Evolutionary conservation across 53 echinoderm and acorn worm genomes (phyloP).

Genomic region (Echinarachnius parma): DNA sequence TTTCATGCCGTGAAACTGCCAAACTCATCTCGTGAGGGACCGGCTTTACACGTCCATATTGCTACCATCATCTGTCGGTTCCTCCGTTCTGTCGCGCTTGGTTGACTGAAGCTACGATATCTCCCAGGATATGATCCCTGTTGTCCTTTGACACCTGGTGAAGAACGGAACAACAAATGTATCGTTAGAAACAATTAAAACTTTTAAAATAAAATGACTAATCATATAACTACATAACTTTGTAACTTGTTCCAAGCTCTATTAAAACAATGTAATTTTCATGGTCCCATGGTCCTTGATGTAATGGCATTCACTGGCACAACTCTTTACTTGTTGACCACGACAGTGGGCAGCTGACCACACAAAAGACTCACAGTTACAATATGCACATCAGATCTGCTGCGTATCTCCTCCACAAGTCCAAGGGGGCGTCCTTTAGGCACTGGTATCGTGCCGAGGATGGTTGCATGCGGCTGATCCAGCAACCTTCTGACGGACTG

Average conservation of each 20-base stretch:
- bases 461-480: constrained; percentile 51
- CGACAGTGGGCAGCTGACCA: neutral
- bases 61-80: neutral
- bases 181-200: too few species aligned
- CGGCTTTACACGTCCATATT: neutral
- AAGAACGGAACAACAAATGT: neutral
- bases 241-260: too few species aligned
- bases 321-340: too few species aligned
- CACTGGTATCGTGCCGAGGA: constrained; percentile 84
- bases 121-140: constrained; percentile 49
- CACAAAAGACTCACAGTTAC: constrained; percentile 52
- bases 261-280: too few species aligned
- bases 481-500: constrained; percentile 67
- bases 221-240: neutral
- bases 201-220: too few species aligned
- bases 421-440: constrained; percentile 80
- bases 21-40: neutral
- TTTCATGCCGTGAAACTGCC: too few species aligned
- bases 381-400: constrained; percentile 65
- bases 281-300: too few species aligned
- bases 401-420: constrained; percentile 82
- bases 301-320: too few species aligned
- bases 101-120: constrained; percentile 46
- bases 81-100: constrained; percentile 5
- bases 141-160: constrained; percentile 71